A percentile compares a stretch with the other conserved stretches of the same genome.
These are phyloP conservation scores for Caenorhabditis brenneri DNA, from an alignment of 1,140 invertebrate genomes.

Conservation along the genomic window DNA sequence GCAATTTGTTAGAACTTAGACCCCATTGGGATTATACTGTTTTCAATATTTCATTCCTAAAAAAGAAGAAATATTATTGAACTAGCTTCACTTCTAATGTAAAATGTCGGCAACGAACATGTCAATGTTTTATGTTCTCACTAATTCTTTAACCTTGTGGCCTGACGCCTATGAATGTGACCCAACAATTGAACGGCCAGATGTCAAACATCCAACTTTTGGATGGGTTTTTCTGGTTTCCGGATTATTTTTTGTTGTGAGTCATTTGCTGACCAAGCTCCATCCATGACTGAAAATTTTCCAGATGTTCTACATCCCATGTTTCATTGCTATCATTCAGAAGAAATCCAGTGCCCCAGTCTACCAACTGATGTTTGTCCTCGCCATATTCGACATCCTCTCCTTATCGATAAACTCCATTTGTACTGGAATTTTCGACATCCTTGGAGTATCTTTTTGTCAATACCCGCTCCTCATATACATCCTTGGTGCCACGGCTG, in stretches of 20 bases:
- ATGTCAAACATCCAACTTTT: background rate
- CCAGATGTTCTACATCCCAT: constrained; percentile 80
- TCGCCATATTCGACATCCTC: constrained; percentile 35
- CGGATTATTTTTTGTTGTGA: background rate
- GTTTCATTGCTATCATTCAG: background rate
- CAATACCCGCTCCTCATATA: constrained; percentile 4
- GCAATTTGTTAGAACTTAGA: too few relatives aligned
- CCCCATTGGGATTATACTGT: too few relatives aligned
- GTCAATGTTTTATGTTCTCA: background rate
- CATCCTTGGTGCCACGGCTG: background rate
- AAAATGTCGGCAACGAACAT: background rate
- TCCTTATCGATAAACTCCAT: constrained; percentile 11
- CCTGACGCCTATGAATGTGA: background rate
- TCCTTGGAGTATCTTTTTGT: constrained; percentile 22
- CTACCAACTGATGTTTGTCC: constrained; percentile 19
- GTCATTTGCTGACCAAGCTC: too few relatives aligned
- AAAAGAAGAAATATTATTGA: too few relatives aligned
- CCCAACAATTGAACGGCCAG: background rate
- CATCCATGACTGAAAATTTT: too few relatives aligned
- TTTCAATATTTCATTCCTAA: too few relatives aligned
- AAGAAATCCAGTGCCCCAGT: background rate
- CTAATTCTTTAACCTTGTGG: background rate
- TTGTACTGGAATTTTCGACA: constrained; percentile 29
- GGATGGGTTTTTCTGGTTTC: background rate
- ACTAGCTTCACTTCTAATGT: too few relatives aligned